Evolutionary conservation across 1,140 invertebrate species (phyloP), one percentile per base, ranked within the genome.

Genomic region (Hyles vespertilio): DNA sequence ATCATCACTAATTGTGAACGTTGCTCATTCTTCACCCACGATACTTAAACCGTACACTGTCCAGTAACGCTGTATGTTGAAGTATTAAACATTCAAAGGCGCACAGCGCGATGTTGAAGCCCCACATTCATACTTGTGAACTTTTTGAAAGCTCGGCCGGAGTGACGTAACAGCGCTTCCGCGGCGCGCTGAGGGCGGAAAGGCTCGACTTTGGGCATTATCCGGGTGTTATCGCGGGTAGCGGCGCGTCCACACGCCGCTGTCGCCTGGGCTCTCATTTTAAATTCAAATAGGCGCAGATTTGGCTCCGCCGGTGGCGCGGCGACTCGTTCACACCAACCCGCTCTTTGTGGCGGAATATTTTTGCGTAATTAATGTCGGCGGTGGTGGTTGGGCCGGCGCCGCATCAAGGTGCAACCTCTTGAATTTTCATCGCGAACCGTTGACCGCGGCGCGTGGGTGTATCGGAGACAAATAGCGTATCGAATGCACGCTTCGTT

Each of bases 221-320:
- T 62, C 71, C 64, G 71, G 71, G 67, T 72, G 70, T 77, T 77
- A 77, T 70, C 70, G 53, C 59, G 59, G 58, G 57, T 5, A 68
- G 50, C 63, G 47, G 52, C 47, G 51, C 61, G 52, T 61, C 63
- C 63, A 59, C 47, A 63, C 64, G 61, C 61, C 61, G 64, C 32
- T 51, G 32, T 32, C 52, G 3, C 52, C 65, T 61, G 63, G 61
- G 67, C 62, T 12, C 59, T 4, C 63, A 76, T 78, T 78, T 81
- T 64, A 77, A 79, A 77, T 79, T 80, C 65, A 74, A 77, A 81
- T 79, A 72, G 61, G 70, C 65, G 56, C 67, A 70, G 45, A 71
- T 67, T 70, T 69, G 22, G 22, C 22, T 40, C 36, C 36, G 36
- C 8, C 36, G 2, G 4, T 8, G 36, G 36, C 36, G 71, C 67